Evolutionary conservation across 1,140 invertebrate species (phyloP).

Genomic region (Drosophila micromelanica): DNA sequence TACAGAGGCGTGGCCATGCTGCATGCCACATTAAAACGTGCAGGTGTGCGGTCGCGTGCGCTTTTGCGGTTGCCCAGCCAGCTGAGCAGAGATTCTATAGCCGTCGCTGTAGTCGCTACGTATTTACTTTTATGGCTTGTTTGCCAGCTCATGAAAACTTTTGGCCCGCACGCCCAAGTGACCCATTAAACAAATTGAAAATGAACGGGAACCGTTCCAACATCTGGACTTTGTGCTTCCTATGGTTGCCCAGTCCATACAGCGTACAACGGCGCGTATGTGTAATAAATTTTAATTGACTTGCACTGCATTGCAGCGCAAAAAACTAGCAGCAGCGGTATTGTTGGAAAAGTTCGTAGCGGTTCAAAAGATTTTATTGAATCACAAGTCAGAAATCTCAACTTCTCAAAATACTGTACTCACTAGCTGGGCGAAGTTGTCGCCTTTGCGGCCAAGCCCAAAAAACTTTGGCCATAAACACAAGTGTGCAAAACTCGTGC

Average conservation of each 20-base stretch:
- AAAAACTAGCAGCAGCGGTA: conserved; percentile 30
- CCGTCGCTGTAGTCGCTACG: conserved; percentile 12
- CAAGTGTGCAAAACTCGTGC: conserved; percentile 52
- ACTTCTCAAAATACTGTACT: conserved; percentile 30
- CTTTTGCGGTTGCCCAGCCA: conserved; percentile 11
- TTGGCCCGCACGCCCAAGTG: conserved; percentile 69
- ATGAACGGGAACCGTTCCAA: conserved; percentile 37
- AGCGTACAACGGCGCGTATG: conserved; percentile 60
- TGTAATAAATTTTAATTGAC: conserved; percentile 82
- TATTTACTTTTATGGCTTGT: conserved; percentile 80
- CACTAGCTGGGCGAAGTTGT: conserved; percentile 44
- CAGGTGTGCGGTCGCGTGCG: conserved; percentile 17
- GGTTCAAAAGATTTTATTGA: conserved; percentile 67
- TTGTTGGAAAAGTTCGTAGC: conserved; percentile 58
- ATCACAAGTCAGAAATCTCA: conserved; percentile 62
- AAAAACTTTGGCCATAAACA: conserved; percentile 74
- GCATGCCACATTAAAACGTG: conserved; percentile 5
- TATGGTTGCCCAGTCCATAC: conserved; percentile 11
- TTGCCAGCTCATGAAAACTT: conserved; percentile 74
- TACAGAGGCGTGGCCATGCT: background rate
- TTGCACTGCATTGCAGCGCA: conserved; percentile 67
- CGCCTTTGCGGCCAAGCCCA: conserved; percentile 13
- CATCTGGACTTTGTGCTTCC: conserved; percentile 31
- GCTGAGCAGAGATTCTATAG: background rate
- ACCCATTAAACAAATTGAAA: conserved; percentile 81